These are phyloP conservation scores for Babylonia areolata DNA, from an alignment of 1,140 invertebrate species.

Conservation along the genomic window DNA sequence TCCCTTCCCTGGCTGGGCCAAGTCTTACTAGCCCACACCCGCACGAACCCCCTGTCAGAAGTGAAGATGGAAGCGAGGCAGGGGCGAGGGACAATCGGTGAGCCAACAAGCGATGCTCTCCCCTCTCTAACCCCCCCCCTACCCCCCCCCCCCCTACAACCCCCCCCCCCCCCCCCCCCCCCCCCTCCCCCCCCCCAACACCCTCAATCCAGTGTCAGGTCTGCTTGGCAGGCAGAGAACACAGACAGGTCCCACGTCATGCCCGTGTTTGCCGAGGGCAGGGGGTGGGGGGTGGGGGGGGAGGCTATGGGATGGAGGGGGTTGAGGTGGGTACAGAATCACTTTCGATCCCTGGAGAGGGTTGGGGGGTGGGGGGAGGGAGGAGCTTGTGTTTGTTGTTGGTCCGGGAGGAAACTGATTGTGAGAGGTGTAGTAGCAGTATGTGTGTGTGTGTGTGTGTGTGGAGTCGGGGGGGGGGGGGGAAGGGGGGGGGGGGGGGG, in stretches of 20 bases:
- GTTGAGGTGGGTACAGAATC: slow-evolving; percentile 22
- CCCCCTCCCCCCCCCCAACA: no score
- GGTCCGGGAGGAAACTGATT: background rate
- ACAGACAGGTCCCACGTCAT: background rate
- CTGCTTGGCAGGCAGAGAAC: slow-evolving; percentile 13
- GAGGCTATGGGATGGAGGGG: no score
- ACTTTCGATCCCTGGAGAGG: background rate
- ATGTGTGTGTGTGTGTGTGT: no score
- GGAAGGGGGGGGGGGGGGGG: background rate
- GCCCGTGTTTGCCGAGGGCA: slow-evolving; percentile 11
- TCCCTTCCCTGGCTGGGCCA: background rate
- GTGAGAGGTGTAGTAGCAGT: background rate
- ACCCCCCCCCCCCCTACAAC: no score
- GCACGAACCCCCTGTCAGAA: slow-evolving; percentile 33
- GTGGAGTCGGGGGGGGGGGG: background rate
- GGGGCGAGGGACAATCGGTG: background rate
- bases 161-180: no score
- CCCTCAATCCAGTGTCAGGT: slow-evolving; percentile 10
- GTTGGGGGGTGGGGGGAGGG: background rate
- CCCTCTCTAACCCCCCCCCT: no score
- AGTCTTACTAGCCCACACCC: slow-evolving; percentile 22
- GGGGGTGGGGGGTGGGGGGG: background rate
- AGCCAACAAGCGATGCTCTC: background rate
- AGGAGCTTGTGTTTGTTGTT: no score
- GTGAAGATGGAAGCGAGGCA: slow-evolving; percentile 34